Base-by-base conservation (phyloP, 1,140 invertebrate species). In the Babylonia areolata region DNA sequence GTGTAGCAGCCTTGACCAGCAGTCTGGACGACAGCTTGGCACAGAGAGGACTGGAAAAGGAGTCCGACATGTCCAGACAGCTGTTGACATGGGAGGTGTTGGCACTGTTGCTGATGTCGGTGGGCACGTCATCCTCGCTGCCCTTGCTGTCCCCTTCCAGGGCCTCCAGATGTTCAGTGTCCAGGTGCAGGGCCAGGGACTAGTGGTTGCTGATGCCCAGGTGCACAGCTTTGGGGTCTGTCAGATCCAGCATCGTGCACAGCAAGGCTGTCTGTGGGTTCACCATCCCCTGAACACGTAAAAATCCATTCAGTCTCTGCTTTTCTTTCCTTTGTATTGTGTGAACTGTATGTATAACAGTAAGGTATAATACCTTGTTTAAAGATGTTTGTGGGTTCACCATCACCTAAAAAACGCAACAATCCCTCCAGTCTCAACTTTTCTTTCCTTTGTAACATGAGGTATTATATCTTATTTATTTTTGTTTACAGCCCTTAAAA, bases 241-340 rank as follows among this genome's bases (percentile, higher is more conserved):
- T 96, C 23, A 98, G 95, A 12, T 96, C 95, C 31, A 99, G 93
- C 92, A 95, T 96, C n/a, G 96, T 95, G 95, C 98, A 99, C 82
- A 99, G 96, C 69, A 95, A 91, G 12, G 95, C 95, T 11, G 97
- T 98, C 94, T 99, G 98, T 31, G 96, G 96, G 95, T 99, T 99
- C 11, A 90, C 87, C 37, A 73, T 40, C n/a, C 84, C 85, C 64
- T 71, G 64, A 40, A 51, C 46, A 51, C 0, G 17, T 51, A 51
- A 51, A 51, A 51, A 17, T 51, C 46, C 46, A 51, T 51, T 51
- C 46, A 12, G 17, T 51, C 17, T 51, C 2, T n/a, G n/a, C n/a
- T n/a, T n/a, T n/a, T n/a, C n/a, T n/a, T n/a, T n/a, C n/a, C n/a
- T n/a, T n/a, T n/a, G n/a, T n/a, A n/a, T n/a, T n/a, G n/a, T n/a